Percentiles rank a stretch among this genome's conserved stretches.
phyloP scores from a whole-genome alignment of 1,140 invertebrate genomes.

The Diuraphis noxia region DNA sequence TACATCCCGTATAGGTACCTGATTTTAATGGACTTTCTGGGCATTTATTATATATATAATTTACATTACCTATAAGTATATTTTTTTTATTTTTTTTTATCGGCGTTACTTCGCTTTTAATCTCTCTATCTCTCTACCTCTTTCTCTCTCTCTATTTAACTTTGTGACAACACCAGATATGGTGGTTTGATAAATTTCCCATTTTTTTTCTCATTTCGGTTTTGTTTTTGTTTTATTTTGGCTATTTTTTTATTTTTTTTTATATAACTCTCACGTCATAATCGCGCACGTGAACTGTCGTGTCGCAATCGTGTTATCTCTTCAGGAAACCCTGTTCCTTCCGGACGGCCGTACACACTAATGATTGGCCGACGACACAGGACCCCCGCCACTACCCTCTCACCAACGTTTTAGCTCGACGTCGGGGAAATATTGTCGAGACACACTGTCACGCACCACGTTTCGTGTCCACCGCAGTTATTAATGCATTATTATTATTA shows the following conservation, averaged over 20 bases:
- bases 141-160: background rate
- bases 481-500: slow-evolving; percentile 47
- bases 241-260: slow-evolving; percentile 36
- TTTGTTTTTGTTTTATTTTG: slow-evolving; percentile 38
- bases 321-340: slow-evolving; percentile 49
- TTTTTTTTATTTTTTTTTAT: background rate
- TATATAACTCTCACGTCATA: slow-evolving; percentile 42
- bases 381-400: background rate
- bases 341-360: slow-evolving; percentile 42
- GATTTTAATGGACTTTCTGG: background rate
- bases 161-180: slow-evolving; percentile 31
- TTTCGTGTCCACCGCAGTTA: slow-evolving; percentile 49
- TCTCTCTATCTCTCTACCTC: background rate
- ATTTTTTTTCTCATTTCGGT: slow-evolving; percentile 15
- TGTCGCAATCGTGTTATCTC: slow-evolving; percentile 44
- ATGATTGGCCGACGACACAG: slow-evolving; percentile 52
- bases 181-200: slow-evolving; percentile 43
- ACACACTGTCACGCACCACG: slow-evolving; percentile 49
- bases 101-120: background rate
- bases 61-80: background rate
- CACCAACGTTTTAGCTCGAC: background rate
- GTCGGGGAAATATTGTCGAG: slow-evolving; percentile 31
- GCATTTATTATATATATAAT: background rate
- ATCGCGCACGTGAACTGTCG: slow-evolving; percentile 51
- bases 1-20: background rate